Evolutionary conservation across 1,140 invertebrate genomes (phyloP), one percentile per base, ranked within the genome.

Genomic region (Microplitis demolitor): DNA sequence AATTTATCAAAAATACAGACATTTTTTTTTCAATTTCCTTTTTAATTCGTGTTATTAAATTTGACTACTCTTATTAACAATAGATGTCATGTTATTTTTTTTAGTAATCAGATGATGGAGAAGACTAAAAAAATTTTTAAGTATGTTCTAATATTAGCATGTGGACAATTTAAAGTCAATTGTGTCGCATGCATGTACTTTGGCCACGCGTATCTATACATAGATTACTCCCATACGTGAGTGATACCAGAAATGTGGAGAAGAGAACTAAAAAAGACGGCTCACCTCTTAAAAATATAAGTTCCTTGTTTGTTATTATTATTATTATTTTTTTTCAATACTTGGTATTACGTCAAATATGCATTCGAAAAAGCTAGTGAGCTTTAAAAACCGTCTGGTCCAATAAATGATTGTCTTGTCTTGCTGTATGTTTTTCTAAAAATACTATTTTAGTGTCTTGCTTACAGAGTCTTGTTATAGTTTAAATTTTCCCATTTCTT

Each of bases 111-210:
- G n/a, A 51, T n/a, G 35, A 31, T 14, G 37, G 34, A 14, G 37
- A 66, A 14, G 11, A 39, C 31, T 50, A 14, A 64, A 31, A 60
- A 51, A 35, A 66, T 35, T 45, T 45, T 13, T 35, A 39, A 13
- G 45, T 16, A 34, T 77, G 77, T 76, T 82, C 78, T 83, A 83
- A 83, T 81, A 81, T 81, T 81, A 82, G 79, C 34, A 58, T 33
- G 3, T 3, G 13, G 13, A 24, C 56, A 39, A 50, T 24, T 54
- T 37, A 24, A 14, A 71, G 69, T 71, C 69, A 50, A 71, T 71
- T 56, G 51, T 54, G 8, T 64, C 62, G 62, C 51, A 16, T 34
- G 6, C 50, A 71, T 62, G 51, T 66, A 45, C 11, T 53, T 37
- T 50, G 24, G 13, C 4, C 24, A 31, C 51, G 45, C 62, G 24